Percentiles rank a stretch among this genome's conserved stretches.
phyloP scores from a whole-genome alignment of 2,113 vertebrate species.

The Pavo muticus region DNA sequence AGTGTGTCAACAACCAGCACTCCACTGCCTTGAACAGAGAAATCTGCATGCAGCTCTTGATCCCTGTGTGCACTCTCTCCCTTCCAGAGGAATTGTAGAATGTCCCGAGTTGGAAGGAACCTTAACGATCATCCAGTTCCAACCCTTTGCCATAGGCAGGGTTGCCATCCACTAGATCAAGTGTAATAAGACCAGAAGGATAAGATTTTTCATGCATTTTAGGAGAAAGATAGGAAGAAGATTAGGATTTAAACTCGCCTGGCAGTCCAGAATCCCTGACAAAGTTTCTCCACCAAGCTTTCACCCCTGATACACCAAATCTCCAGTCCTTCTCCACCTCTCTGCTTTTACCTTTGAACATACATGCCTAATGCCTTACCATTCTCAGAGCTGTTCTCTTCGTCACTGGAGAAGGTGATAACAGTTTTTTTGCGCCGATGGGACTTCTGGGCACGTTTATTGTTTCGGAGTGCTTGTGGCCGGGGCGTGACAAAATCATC shows the following conservation, averaged over 20 bases:
- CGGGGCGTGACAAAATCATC: constrained; percentile 82
- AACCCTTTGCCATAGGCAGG: not conserved
- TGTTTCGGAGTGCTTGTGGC: not conserved
- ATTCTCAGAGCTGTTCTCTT: constrained; percentile 71
- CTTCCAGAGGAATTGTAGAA: not conserved
- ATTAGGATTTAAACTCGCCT: constrained; percentile 77
- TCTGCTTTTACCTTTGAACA: not conserved
- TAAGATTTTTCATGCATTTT: not conserved
- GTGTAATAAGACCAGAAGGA: not conserved
- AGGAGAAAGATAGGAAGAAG: not conserved
- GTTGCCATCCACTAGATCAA: not conserved
- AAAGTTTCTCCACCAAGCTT: constrained; percentile 95
- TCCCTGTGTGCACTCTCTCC: not conserved
- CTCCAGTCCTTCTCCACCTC: not conserved
- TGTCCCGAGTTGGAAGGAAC: not conserved
- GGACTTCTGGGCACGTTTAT: constrained; percentile 6
- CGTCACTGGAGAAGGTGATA: constrained; percentile 90
- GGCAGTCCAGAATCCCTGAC: constrained; percentile 92
- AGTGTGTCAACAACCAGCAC: not conserved
- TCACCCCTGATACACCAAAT: constrained; percentile 15
- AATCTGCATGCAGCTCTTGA: not conserved
- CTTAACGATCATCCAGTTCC: not conserved
- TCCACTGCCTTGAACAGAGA: not conserved
- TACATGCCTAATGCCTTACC: not conserved
- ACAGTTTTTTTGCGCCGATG: constrained; percentile 71